A percentile compares a stretch with the other conserved stretches of the same genome.
Evolutionary conservation across 2,888 invertebrate species (phyloP).

Genomic region (Epistrophella euchroma): DNA sequence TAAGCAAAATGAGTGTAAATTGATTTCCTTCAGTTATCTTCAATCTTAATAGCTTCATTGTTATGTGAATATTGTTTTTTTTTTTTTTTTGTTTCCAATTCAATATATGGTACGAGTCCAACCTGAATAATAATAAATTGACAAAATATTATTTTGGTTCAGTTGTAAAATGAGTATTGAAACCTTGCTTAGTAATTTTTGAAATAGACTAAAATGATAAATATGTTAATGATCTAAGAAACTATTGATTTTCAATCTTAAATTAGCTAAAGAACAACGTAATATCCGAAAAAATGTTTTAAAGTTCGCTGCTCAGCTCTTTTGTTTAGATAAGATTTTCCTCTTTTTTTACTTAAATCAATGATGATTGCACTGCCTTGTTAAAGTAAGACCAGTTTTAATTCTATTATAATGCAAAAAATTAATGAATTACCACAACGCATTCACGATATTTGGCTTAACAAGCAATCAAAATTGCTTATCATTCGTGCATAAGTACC

Average conservation of each 20-base stretch:
- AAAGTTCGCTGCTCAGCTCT: background rate
- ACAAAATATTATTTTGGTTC: too few relatives aligned
- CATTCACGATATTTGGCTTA: constrained; percentile 59
- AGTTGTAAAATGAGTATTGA: too few relatives aligned
- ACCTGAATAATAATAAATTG: background rate
- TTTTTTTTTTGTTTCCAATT: background rate
- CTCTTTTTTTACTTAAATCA: background rate
- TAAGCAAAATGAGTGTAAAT: background rate
- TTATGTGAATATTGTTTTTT: background rate
- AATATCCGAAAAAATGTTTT: background rate
- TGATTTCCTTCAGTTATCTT: background rate
- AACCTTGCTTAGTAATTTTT: too few relatives aligned
- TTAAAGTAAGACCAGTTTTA: background rate
- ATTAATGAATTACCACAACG: constrained; percentile 47
- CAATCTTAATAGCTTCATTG: background rate
- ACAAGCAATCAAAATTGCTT: constrained; percentile 62
- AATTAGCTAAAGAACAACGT: background rate
- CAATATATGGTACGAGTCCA: background rate
- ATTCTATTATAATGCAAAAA: constrained; percentile 1
- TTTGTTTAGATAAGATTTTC: background rate
- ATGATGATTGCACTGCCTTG: background rate
- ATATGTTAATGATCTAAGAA: too few relatives aligned
- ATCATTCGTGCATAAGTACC: constrained; percentile 55
- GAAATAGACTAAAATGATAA: too few relatives aligned
- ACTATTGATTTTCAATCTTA: background rate